Evolutionary conservation across 2,797 vertebrate genomes (phyloP).

Genomic region (Cygnus olor): DNA sequence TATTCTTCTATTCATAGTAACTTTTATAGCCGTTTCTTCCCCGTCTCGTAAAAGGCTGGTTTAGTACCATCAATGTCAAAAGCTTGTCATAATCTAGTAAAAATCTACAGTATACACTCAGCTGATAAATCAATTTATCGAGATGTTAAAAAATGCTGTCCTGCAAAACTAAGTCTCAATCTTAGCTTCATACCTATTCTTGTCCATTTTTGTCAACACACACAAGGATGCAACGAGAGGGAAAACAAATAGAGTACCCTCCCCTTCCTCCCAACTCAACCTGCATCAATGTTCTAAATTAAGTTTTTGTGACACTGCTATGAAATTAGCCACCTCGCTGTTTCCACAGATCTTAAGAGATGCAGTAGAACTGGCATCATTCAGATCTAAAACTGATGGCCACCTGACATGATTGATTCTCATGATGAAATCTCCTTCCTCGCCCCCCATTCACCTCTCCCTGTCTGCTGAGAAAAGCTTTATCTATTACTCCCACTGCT

Average conservation of each 20-base stretch:
- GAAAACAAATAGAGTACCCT: background rate
- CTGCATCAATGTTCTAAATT: background rate
- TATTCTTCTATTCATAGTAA: background rate
- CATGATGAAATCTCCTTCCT: background rate
- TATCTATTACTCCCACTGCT: background rate
- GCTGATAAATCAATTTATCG: background rate
- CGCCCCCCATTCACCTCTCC: background rate
- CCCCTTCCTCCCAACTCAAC: background rate
- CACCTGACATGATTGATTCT: background rate
- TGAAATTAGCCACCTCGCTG: background rate
- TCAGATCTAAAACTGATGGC: background rate
- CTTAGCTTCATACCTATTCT: background rate
- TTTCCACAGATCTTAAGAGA: background rate
- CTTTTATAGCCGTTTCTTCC: background rate
- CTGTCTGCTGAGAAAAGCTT: background rate
- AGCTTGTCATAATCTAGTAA: background rate
- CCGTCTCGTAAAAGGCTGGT: background rate
- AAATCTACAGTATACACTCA: background rate
- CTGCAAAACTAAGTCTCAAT: background rate
- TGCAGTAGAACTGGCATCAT: background rate
- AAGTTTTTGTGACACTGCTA: background rate
- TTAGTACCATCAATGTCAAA: background rate
- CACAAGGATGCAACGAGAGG: background rate
- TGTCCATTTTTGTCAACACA: background rate
- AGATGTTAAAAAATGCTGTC: background rate